Evolutionary conservation across 2,797 vertebrate species (phyloP).

Genomic region (Acanthis flammea): DNA sequence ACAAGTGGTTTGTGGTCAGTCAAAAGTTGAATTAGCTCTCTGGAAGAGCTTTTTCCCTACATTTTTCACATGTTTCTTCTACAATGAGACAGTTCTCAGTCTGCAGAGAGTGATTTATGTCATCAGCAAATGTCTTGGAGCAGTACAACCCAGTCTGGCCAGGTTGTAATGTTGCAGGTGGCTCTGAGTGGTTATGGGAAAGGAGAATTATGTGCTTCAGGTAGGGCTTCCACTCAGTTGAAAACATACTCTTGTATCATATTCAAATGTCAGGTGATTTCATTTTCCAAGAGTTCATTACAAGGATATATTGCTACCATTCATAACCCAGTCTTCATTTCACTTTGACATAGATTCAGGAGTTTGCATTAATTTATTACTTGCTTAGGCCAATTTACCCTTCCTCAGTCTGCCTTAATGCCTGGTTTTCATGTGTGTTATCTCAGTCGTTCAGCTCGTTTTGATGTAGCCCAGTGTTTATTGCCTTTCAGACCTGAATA

Average conservation of each 20-base stretch:
- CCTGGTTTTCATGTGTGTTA: neutral
- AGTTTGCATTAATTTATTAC: neutral
- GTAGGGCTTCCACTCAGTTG: neutral
- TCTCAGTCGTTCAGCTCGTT: conserved; percentile 2
- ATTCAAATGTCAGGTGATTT: conserved; percentile 32
- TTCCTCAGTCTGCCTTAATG: neutral
- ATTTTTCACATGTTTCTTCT: conserved; percentile 43
- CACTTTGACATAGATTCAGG: conserved; percentile 1
- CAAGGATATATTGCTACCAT: conserved; percentile 4
- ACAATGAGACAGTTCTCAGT: neutral
- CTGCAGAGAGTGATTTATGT: conserved; percentile 7
- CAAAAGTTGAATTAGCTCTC: conserved; percentile 19
- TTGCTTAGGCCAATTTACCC: neutral
- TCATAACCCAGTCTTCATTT: conserved; percentile 20
- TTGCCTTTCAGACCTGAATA: conserved; percentile 19
- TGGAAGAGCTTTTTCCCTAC: neutral
- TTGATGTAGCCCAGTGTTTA: neutral
- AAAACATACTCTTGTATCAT: neutral
- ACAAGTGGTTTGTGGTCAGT: conserved; percentile 63
- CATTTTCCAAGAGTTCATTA: conserved; percentile 33
- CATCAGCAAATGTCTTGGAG: neutral
- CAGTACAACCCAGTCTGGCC: neutral
- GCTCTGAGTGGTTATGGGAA: neutral
- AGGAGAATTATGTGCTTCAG: neutral
- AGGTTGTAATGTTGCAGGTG: neutral